Conservation (phyloP, 2,888 invertebrate genomes). For the Panopea generosa region DNA sequence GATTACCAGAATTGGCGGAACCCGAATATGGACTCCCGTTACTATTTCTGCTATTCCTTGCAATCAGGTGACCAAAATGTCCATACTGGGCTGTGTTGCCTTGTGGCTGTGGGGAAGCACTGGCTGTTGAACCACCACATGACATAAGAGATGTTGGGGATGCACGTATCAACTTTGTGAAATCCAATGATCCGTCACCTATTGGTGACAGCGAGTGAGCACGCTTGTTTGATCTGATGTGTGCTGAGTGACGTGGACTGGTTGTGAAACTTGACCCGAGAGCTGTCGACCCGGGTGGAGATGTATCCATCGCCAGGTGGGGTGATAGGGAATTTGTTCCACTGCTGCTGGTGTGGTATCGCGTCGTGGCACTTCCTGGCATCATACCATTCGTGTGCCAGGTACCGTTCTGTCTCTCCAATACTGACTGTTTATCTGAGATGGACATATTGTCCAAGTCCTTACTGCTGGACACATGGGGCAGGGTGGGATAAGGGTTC, state of each 20-base stretch:
- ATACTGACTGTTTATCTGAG: constrained; percentile 54
- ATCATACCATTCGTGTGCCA: constrained; percentile 62
- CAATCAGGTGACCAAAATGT: constrained; percentile 83
- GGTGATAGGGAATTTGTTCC: constrained; percentile 77
- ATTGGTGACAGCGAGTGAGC: constrained; percentile 83
- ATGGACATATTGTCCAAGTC: constrained; percentile 52
- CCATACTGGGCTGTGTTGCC: constrained; percentile 70
- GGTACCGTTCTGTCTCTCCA: constrained; percentile 34
- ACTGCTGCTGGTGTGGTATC: constrained; percentile 72
- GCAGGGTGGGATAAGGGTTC: constrained; percentile 78
- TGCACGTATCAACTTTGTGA: constrained; percentile 84
- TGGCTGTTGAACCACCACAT: constrained; percentile 77
- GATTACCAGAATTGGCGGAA: constrained; percentile 76
- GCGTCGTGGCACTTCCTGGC: constrained; percentile 68
- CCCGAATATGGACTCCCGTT: constrained; percentile 78
- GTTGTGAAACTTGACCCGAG: constrained; percentile 76
- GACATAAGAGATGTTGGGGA: constrained; percentile 85
- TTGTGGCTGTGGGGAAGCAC: constrained; percentile 75
- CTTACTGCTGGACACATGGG: constrained; percentile 62
- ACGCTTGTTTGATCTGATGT: constrained; percentile 75
- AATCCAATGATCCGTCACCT: constrained; percentile 81
- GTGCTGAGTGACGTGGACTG: constrained; percentile 82
- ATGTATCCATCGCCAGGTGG: constrained; percentile 76
- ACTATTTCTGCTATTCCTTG: constrained; percentile 76
- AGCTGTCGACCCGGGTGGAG: constrained; percentile 77